Evolutionary conservation across 1,140 invertebrate species (phyloP).

Genomic region (Lasioglossum albipes): DNA sequence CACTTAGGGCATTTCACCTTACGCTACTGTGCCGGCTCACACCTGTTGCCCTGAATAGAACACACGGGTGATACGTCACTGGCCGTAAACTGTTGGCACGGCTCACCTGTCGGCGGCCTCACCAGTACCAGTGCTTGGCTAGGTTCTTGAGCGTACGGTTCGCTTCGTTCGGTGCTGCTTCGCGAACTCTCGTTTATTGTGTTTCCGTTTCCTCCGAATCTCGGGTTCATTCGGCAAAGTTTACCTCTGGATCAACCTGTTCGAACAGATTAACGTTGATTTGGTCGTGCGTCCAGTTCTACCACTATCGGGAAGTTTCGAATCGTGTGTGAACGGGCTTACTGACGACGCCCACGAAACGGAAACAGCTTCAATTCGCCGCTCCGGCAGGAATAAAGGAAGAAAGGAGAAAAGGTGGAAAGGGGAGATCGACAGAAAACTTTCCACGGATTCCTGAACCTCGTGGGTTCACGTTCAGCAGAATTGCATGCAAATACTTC

Average conservation of each 20-base stretch:
- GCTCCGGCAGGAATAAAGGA: neutral
- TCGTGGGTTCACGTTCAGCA: slow-evolving; percentile 1
- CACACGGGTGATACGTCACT: slow-evolving; percentile 65
- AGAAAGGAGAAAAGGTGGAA: neutral
- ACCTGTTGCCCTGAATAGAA: slow-evolving; percentile 64
- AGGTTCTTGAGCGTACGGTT: slow-evolving; percentile 67
- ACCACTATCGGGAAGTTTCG: neutral
- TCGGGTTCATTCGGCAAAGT: neutral
- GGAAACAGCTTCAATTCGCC: neutral
- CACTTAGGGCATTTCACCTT: too few relatives aligned
- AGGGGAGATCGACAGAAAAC: slow-evolving; percentile 6
- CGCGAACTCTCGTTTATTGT: neutral
- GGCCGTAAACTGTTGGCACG: slow-evolving; percentile 67
- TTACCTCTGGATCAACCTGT: neutral
- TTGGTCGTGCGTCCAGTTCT: too few relatives aligned
- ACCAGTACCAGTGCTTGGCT: slow-evolving; percentile 69
- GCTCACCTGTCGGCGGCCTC: slow-evolving; percentile 74
- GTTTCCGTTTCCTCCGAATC: slow-evolving; percentile 22
- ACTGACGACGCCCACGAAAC: slow-evolving; percentile 41
- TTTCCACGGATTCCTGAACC: slow-evolving; percentile 55
- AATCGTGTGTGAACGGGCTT: neutral
- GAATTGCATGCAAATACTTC: slow-evolving; percentile 62
- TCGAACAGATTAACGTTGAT: neutral
- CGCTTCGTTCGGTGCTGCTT: slow-evolving; percentile 49
- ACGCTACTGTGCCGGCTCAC: slow-evolving; percentile 51